Base-by-base conservation (phyloP, 2,113 vertebrate genomes). In the Cebus imitator region DNA sequence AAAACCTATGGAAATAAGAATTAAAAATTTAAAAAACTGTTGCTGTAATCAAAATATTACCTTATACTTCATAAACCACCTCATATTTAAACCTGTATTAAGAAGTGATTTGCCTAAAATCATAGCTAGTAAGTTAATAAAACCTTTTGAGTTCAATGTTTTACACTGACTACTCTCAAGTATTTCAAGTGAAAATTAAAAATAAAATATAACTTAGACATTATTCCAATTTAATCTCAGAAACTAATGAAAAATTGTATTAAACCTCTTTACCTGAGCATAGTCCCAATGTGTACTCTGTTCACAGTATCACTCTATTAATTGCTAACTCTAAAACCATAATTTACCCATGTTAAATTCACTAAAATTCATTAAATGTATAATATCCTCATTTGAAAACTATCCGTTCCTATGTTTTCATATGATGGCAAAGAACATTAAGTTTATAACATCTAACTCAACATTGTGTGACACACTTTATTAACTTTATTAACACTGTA, bases 341-440 rank as follows among this genome's bases (percentile, higher is more conserved):
- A 48, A 21, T 27, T 58, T 58, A 43, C 25, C 45, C 27, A 70
- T 35, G 30, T 45, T 64, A 78, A 64, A 66, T 55, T 76, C 84
- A 66, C 1, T 84, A 17, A 68, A 95, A 84, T 68, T 95, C 32
- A 84, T n/a, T 84, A 84, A 79, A 79, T 20, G 5, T 32, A 25
- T 7, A 37, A 30, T 55, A 84, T n/a, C 43, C 23, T 68, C 57
- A 76, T 40, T 30, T 91, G 18, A 86, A 86, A 91, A 57, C 32
- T 25, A 40, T 27, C 43, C 23, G 17, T 48, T 58, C 11, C 6
- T 58, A 9, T 66, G 40, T 61, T 80, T 90, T 64, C 37, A 58
- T 23, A 90, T 79, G 81, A 95, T 16, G 11, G 25, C 5, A n/a
- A 6, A 55, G 21, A 32, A 52, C 32, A 20, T 48, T 73, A 82